Evolutionary conservation across 2,888 invertebrate species (phyloP), one percentile per base, ranked within the genome.

Genomic region (Pocota personata): DNA sequence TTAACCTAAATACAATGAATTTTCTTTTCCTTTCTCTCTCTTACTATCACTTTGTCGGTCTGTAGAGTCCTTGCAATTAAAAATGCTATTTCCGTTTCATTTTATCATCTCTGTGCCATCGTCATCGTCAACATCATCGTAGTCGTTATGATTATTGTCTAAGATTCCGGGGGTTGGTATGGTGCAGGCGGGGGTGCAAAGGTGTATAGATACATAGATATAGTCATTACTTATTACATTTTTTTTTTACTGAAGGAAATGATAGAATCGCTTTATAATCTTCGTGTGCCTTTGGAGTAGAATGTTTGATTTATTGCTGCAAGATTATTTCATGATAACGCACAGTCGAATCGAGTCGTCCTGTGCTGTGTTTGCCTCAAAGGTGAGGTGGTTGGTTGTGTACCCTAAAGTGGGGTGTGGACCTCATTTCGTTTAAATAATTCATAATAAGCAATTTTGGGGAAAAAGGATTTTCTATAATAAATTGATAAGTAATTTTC

Each of bases 21-120:
- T 76, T 27, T 46, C n/a, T 24, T 16, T 16, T 12, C 21, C 43
- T 5, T 27, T 16, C 19, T 6, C 3, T 32, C 16, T 4, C 12
- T 55, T 16, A n/a, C 30, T 48, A 58, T n/a, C 32, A 43, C 48
- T 50, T 16, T 50, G 27, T 66, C 60, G 60, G 60, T 35, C 40
- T 55, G 48, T 43, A n/a, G 55, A 76, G 78, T 73, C 78, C 78
- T 73, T 57, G 78, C 83, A 78, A 83, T 83, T 83, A 78, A 83
- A 83, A 83, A 72, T 67, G 83, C 55, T 67, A 83, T 83, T 83
- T 83, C 83, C 78, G 77, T 78, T 78, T 62, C 78, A 24, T 78
- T 73, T 83, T 83, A 78, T 73, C 78, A 78, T 77, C 48, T 73
- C 73, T 62, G 27, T 50, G 60, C 62, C 52, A 46, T 77, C 71